phyloP scores from a whole-genome alignment of 2,113 vertebrate species.

The Phaetusa simplex region DNA sequence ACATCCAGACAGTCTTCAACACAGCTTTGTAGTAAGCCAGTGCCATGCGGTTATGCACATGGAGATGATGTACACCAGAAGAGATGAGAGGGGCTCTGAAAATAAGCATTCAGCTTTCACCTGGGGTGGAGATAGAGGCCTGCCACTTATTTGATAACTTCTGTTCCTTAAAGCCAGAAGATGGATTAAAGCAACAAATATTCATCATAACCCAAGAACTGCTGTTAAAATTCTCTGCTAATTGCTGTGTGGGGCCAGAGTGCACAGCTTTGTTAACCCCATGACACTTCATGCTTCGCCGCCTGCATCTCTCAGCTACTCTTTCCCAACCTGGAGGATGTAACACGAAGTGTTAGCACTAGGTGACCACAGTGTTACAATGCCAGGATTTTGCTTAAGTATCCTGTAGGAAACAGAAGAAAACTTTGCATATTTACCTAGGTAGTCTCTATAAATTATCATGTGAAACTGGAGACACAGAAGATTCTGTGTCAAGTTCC shows the following conservation, averaged over 20 bases:
- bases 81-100: not conserved
- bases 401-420: not conserved
- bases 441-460: not conserved
- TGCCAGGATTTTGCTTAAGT: not conserved
- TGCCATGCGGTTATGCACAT: not conserved
- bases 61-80: rapidly evolving
- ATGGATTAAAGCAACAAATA: not conserved
- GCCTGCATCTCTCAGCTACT: not conserved
- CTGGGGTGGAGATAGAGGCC: not conserved
- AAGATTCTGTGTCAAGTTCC: not conserved
- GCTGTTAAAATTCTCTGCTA: not conserved
- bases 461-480: not conserved
- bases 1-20: not conserved
- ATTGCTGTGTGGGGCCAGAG: not conserved
- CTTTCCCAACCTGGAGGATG: not conserved
- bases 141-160: not conserved
- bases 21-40: not conserved
- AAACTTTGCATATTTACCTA: not conserved
- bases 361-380: not conserved
- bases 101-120: not conserved
- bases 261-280: not conserved
- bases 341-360: not conserved
- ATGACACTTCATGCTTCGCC: not conserved
- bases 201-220: not conserved
- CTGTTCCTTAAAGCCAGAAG: not conserved